Conservation (phyloP, 2,888 invertebrate species). For the Polymixis lichenea region DNA sequence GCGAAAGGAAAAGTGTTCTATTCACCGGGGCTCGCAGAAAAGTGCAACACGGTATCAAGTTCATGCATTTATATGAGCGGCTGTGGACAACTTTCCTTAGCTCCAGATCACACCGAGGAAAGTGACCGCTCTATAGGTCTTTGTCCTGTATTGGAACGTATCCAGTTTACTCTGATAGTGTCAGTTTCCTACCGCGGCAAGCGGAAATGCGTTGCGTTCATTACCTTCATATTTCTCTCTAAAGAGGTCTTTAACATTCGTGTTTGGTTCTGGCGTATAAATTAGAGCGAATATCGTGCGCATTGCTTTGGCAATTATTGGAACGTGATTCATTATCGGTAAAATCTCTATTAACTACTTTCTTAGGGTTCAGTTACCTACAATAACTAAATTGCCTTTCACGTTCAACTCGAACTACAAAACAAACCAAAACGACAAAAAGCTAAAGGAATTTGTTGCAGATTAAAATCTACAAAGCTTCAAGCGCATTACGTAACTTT, state of each 20-base stretch:
- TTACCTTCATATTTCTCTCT: slow-evolving; percentile 52
- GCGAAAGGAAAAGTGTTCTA: slow-evolving; percentile 86
- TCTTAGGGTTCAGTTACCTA: background rate
- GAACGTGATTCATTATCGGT: slow-evolving; percentile 11
- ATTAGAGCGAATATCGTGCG: slow-evolving; percentile 34
- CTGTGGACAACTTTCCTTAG: slow-evolving; percentile 85
- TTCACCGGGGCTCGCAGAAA: slow-evolving; percentile 80
- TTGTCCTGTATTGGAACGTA: slow-evolving; percentile 86
- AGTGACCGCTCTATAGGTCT: slow-evolving; percentile 87
- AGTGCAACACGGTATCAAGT: slow-evolving; percentile 87
- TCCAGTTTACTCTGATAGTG: slow-evolving; percentile 80
- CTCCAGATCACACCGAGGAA: slow-evolving; percentile 84
- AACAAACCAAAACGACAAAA: slow-evolving; percentile 26
- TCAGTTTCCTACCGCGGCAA: slow-evolving; percentile 71
- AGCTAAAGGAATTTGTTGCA: slow-evolving; percentile 15
- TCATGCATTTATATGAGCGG: slow-evolving; percentile 88
- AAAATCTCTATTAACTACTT: background rate
- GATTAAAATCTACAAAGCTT: slow-evolving; percentile 35
- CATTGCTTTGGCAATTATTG: slow-evolving; percentile 9
- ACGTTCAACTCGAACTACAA: slow-evolving; percentile 14
- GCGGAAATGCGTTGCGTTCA: slow-evolving; percentile 73
- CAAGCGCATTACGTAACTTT: slow-evolving; percentile 11
- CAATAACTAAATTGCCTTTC: slow-evolving; percentile 26
- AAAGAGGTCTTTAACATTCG: slow-evolving; percentile 14
- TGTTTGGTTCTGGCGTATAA: slow-evolving; percentile 22